Percentiles rank a stretch among this genome's conserved stretches.
Conservation (phyloP, 2,888 invertebrate genomes). For the Platycheirus albimanus region DNA sequence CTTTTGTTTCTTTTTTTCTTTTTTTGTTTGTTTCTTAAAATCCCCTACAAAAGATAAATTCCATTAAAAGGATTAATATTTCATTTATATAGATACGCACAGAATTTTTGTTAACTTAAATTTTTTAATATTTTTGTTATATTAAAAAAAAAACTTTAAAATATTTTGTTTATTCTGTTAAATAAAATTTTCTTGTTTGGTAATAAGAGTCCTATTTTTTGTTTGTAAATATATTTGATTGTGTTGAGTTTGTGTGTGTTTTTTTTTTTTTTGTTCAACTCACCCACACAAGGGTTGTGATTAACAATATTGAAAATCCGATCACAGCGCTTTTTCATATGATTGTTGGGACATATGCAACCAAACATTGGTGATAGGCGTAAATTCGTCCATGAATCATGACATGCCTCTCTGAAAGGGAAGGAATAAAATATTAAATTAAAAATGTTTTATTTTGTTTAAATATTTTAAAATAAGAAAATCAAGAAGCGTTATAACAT, state of each 20-base stretch:
- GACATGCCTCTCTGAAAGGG: constrained; percentile 90
- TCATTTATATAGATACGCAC: constrained; percentile 57
- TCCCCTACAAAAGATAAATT: constrained; percentile 65
- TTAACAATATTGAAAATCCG: constrained; percentile 94
- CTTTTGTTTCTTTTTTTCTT: too few relatives aligned
- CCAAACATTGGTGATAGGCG: constrained; percentile 95
- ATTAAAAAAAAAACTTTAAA: too few relatives aligned
- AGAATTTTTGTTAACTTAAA: constrained; percentile 24
- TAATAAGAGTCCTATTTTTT: not conserved
- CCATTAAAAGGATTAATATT: constrained; percentile 34
- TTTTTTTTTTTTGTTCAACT: constrained; percentile 82
- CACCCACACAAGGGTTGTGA: constrained; percentile 97
- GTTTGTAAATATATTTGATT: constrained; percentile 21
- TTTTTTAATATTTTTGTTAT: not conserved
- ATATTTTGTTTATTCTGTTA: too few relatives aligned
- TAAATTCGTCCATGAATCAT: constrained; percentile 93
- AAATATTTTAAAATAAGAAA: too few relatives aligned
- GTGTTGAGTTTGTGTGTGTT: constrained; percentile 19
- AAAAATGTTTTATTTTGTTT: too few relatives aligned
- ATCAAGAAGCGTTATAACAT: too few relatives aligned
- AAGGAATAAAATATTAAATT: too few relatives aligned
- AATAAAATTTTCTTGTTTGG: too few relatives aligned
- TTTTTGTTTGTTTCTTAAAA: constrained; percentile 38
- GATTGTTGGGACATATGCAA: constrained; percentile 95
- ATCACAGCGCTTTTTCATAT: constrained; percentile 94